These are phyloP conservation scores for Periplaneta americana DNA, from an alignment of 1,140 invertebrate species.

Conservation along the genomic window DNA sequence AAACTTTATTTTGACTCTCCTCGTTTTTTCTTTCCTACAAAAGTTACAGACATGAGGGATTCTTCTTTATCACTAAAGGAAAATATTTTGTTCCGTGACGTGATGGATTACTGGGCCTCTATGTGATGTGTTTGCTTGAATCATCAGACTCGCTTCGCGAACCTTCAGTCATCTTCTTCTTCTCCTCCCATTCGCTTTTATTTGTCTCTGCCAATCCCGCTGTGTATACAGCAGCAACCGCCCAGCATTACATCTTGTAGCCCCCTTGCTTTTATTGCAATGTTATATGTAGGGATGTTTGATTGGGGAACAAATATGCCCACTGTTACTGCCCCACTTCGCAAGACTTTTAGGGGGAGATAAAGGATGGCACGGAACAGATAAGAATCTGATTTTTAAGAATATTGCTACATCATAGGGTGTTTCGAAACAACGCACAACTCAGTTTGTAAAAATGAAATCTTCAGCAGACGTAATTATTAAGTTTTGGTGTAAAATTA, in stretches of 20 bases:
- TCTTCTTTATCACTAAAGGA: background rate
- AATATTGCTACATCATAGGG: background rate
- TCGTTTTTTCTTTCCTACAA: background rate
- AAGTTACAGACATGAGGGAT: background rate
- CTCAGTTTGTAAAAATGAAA: too few relatives aligned
- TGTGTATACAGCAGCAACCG: background rate
- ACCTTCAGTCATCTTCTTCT: background rate
- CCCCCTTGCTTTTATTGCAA: background rate
- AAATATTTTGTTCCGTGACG: background rate
- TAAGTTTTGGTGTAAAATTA: too few relatives aligned
- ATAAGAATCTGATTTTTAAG: background rate
- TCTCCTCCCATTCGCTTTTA: too few relatives aligned
- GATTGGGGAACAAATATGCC: background rate
- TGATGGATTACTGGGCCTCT: background rate
- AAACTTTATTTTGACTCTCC: background rate
- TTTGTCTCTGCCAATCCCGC: background rate
- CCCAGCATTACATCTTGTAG: background rate
- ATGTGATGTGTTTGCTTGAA: background rate
- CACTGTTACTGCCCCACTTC: background rate
- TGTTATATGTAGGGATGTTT: background rate
- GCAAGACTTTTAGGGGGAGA: background rate
- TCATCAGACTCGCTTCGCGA: background rate
- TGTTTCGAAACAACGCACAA: too few relatives aligned
- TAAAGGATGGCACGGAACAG: background rate
- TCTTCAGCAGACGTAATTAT: too few relatives aligned